These are phyloP conservation scores for Mugil cephalus DNA, from an alignment of 2,113 vertebrate genomes.

Conservation along the genomic window DNA sequence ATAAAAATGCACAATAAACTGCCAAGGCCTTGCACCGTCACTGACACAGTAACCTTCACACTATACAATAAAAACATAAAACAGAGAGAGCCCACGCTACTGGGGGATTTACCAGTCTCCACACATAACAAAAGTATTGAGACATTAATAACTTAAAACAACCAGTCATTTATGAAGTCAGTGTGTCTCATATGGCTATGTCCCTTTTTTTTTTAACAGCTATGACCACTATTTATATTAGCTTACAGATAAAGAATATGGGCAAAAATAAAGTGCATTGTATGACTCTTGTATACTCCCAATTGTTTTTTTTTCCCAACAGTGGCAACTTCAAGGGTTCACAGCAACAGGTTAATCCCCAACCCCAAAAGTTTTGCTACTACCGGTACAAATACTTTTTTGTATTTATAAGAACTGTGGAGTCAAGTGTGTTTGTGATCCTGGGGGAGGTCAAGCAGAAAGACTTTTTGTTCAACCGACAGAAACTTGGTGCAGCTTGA, in stretches of 20 bases:
- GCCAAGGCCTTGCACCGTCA: not conserved
- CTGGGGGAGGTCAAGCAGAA: not conserved
- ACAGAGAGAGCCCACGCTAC: not conserved
- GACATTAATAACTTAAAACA: too few relatives aligned
- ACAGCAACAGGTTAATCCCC: conserved; percentile 28
- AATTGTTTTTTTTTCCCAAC: too few relatives aligned
- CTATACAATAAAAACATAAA: too few relatives aligned
- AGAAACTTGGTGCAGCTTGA: not conserved
- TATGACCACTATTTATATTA: too few relatives aligned
- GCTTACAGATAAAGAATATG: not conserved
- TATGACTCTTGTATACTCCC: not conserved
- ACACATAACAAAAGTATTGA: too few relatives aligned
- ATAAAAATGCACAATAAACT: not conserved
- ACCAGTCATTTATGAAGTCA: too few relatives aligned
- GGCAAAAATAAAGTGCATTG: not conserved
- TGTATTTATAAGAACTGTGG: not conserved
- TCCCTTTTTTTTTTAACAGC: too few relatives aligned
- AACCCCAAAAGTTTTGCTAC: not conserved
- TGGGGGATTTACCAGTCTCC: not conserved
- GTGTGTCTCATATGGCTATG: too few relatives aligned
- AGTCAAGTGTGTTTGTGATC: not conserved
- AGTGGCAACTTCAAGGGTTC: not conserved
- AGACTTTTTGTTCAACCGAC: not conserved
- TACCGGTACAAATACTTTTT: not conserved
- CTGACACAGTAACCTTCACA: not conserved